Percentiles rank a stretch among this genome's conserved stretches.
These are phyloP conservation scores for Myotis lucifugus DNA, from an alignment of 2,113 vertebrate genomes.

Conservation along the genomic window DNA sequence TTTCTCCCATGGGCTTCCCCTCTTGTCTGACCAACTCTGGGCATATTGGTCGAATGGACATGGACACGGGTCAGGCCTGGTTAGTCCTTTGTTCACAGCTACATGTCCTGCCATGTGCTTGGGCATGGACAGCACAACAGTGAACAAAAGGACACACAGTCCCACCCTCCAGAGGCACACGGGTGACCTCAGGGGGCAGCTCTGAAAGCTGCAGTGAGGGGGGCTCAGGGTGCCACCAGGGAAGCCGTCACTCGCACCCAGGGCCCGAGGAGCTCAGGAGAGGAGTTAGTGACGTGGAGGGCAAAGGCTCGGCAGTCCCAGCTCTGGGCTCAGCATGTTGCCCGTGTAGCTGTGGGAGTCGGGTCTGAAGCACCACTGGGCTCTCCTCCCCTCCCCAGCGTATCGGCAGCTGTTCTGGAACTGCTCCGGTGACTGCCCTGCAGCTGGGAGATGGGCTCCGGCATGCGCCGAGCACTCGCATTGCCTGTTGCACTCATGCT, in stretches of 20 bases:
- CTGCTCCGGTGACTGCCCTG: background rate
- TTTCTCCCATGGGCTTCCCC: background rate
- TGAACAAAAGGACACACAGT: background rate
- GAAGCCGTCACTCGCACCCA: background rate
- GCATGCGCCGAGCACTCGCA: fast-evolving
- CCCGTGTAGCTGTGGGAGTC: background rate
- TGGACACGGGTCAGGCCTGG: background rate
- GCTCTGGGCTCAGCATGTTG: fast-evolving
- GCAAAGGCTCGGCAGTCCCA: fast-evolving
- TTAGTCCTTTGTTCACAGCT: background rate
- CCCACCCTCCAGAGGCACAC: background rate
- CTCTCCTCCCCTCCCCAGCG: fast-evolving
- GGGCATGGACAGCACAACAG: background rate
- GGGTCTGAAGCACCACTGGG: background rate
- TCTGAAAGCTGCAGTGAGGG: background rate
- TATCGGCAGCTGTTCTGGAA: background rate
- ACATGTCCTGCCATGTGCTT: background rate
- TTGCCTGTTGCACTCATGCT: background rate
- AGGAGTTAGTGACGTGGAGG: background rate
- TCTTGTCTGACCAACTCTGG: background rate
- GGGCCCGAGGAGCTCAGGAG: too few species aligned
- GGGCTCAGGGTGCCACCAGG: fast-evolving
- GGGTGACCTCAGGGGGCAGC: fast-evolving
- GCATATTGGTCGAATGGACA: background rate
- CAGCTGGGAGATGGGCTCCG: fast-evolving